Evolutionary conservation across 2,113 vertebrate species (phyloP).

Genomic region (Perca flavescens): DNA sequence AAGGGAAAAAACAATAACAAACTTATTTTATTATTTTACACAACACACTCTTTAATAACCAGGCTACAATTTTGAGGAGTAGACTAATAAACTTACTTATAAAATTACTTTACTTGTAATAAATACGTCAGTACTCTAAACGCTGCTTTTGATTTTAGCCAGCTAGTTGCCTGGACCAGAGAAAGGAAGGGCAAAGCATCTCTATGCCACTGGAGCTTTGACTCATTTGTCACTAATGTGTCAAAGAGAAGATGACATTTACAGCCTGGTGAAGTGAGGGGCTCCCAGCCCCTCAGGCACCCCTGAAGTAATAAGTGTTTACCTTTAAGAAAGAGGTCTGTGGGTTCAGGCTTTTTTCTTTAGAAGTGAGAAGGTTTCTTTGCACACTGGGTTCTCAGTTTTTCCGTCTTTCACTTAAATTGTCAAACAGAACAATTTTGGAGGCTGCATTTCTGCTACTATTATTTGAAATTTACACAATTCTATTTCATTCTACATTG

Average conservation of each 20-base stretch:
- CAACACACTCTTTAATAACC: neutral
- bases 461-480: neutral
- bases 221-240: constrained; percentile 96
- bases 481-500: neutral
- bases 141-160: constrained; percentile 45
- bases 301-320: constrained; percentile 98
- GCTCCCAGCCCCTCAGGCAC: constrained; percentile 92
- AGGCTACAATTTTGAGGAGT: neutral
- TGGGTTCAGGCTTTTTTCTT: constrained; percentile 88
- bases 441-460: neutral
- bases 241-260: constrained; percentile 98
- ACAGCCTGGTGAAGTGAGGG: constrained; percentile 93
- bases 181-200: constrained; percentile 71
- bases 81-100: no score
- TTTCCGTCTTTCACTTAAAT: constrained; percentile 80
- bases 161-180: constrained; percentile 50
- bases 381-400: constrained; percentile 89
- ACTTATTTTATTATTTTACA: neutral
- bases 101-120: neutral
- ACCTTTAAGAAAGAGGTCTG: constrained; percentile 93
- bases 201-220: constrained; percentile 79
- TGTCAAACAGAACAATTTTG: constrained; percentile 86
- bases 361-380: constrained; percentile 82
- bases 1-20: neutral
- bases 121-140: neutral